These are phyloP conservation scores for Phalacrocorax pelagicus DNA, from an alignment of 2,113 vertebrate genomes.

Conservation along the genomic window DNA sequence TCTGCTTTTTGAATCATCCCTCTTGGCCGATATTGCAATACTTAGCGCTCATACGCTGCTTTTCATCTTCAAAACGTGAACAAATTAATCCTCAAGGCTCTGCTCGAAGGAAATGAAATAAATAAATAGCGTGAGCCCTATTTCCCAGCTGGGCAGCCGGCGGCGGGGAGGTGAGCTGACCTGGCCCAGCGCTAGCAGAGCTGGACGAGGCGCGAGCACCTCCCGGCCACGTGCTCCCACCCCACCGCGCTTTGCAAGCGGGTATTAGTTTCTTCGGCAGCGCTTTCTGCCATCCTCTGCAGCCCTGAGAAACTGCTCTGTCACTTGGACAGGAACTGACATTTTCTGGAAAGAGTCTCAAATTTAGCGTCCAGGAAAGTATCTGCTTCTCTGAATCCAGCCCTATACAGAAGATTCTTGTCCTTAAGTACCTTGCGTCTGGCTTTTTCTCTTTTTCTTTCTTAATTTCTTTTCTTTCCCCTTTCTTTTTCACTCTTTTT, in stretches of 20 bases:
- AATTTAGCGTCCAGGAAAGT: background rate
- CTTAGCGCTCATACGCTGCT: background rate
- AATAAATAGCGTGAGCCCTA: background rate
- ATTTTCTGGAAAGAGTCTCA: conserved; percentile 39
- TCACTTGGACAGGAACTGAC: conserved; percentile 51
- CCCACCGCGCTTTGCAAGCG: accelerated
- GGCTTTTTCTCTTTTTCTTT: background rate
- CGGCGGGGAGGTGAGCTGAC: background rate
- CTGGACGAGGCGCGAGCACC: accelerated
- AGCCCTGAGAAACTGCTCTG: conserved; percentile 33
- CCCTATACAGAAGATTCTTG: background rate
- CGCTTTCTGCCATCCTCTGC: background rate
- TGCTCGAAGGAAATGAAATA: background rate
- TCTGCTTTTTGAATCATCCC: conserved; percentile 58
- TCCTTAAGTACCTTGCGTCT: background rate
- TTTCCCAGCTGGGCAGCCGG: background rate
- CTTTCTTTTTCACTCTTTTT: background rate
- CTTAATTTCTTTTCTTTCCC: background rate
- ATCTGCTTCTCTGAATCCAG: background rate
- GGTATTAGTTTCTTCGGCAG: background rate
- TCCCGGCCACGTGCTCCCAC: accelerated
- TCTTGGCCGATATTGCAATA: background rate
- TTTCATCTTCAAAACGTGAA: conserved; percentile 46
- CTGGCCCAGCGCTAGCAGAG: background rate
- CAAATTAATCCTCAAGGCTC: background rate